Base-by-base conservation (phyloP, 2,888 invertebrate genomes). In the Spilosoma lubricipeda region DNA sequence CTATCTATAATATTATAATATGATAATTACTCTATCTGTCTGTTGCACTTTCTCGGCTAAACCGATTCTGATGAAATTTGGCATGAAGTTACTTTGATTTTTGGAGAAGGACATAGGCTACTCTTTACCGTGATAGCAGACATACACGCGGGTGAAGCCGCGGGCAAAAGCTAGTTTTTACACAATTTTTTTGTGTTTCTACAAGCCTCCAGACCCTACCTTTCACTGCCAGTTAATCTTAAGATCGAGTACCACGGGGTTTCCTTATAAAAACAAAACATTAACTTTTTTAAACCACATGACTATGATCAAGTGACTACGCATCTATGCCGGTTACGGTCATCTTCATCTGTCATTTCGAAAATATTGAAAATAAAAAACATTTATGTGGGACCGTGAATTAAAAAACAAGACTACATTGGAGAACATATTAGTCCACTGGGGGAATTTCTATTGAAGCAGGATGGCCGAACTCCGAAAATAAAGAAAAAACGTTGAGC, bases 271-370 rank as follows among this genome's bases (percentile, higher is more conserved):
- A 82, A 82, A 79, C n/a, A 82, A 75, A 83, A 78, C 67, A 33
- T 68, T 56, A 68, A 71, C 48, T 76, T 82, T 70, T 82, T 82
- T 75, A 75, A 65, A 9, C 72, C 76, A 76, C 70, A 71, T 59
- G 56, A 70, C 75, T 77, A 69, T 76, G 42, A 73, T 82, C 80
- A 73, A 85, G 82, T 85, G 83, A 75, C 82, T 82, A 81, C 90
- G 91, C 91, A 91, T 87, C 88, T 87, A 80, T 85, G 84, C 81
- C 81, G 83, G 85, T 84, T 82, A 83, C 89, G 88, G 87, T 89
- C 91, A 90, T 92, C 93, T 93, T 93, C 93, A 94, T 93, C 91
- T 94, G 95, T 95, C 95, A 95, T 92, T 91, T 90, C 65, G 77
- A 84, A 93, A 92, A 91, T 91, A 92, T 92, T 90, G 90, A 90